phyloP scores from a whole-genome alignment of 1,140 invertebrate species.

The Coptotermes formosanus region DNA sequence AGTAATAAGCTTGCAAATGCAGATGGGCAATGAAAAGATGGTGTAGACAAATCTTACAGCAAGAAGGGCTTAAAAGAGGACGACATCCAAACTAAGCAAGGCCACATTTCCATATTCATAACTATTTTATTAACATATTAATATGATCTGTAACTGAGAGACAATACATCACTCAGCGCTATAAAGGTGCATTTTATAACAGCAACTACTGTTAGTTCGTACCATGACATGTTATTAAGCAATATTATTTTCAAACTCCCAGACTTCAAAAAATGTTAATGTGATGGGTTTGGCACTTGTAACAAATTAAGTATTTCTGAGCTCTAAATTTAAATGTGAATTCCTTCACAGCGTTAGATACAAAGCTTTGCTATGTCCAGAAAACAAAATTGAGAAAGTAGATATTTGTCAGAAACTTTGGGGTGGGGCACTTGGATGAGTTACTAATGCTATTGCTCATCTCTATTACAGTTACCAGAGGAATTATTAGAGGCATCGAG shows the following conservation, averaged over 20 bases:
- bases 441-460: background rate
- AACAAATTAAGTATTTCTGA: too few relatives aligned
- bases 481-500: conserved; percentile 64
- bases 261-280: background rate
- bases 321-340: background rate
- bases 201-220: background rate
- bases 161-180: background rate
- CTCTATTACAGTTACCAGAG: conserved; percentile 59
- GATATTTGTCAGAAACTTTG: background rate
- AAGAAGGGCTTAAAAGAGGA: background rate
- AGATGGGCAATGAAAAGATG: background rate
- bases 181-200: background rate
- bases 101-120: conserved; percentile 1
- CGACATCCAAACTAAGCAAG: background rate
- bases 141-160: background rate
- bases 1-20: background rate
- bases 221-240: background rate
- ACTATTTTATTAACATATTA: conserved; percentile 12
- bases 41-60: background rate
- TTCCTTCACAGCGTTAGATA: background rate
- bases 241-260: background rate
- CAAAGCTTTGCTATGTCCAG: background rate
- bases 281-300: background rate
- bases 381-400: background rate
- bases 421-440: background rate